Evolutionary conservation across 2,888 invertebrate species (phyloP).

Genomic region (Pachliopta kotzebuea): DNA sequence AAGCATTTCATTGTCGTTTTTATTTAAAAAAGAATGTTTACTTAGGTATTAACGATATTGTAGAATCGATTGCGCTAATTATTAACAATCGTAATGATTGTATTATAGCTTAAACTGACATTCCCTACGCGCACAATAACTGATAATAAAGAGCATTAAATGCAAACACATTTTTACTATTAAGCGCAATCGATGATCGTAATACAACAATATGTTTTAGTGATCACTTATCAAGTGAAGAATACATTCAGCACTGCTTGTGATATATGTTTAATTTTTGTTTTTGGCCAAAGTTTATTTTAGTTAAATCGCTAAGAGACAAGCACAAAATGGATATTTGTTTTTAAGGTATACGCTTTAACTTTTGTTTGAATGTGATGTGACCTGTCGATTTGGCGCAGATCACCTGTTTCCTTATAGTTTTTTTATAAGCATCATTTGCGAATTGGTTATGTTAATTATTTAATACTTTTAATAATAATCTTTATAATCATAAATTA

Average conservation of each 20-base stretch:
- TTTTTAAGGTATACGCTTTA: constrained; percentile 21
- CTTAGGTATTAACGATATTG: constrained; percentile 1
- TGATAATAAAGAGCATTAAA: constrained; percentile 19
- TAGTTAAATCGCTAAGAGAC: constrained; percentile 55
- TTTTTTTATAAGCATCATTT: background rate
- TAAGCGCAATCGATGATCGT: constrained; percentile 6
- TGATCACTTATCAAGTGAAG: background rate
- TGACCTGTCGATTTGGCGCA: background rate
- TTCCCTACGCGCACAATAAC: constrained; percentile 16
- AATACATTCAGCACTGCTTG: constrained; percentile 47
- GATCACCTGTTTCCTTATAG: background rate
- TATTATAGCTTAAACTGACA: background rate
- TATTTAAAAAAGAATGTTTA: constrained; percentile 10
- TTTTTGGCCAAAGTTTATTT: constrained; percentile 69
- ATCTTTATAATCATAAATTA: background rate
- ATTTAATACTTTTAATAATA: background rate
- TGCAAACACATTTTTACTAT: constrained; percentile 9
- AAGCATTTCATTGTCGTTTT: constrained; percentile 35
- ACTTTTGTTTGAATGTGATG: constrained; percentile 3
- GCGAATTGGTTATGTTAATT: background rate
- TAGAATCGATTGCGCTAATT: constrained; percentile 14
- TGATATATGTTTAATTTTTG: constrained; percentile 50
- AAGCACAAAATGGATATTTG: constrained; percentile 30
- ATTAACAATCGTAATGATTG: background rate
- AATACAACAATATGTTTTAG: background rate